A percentile compares a stretch with the other conserved stretches of the same genome.
phyloP scores from a whole-genome alignment of 2,113 vertebrate species.

The Motacilla alba region DNA sequence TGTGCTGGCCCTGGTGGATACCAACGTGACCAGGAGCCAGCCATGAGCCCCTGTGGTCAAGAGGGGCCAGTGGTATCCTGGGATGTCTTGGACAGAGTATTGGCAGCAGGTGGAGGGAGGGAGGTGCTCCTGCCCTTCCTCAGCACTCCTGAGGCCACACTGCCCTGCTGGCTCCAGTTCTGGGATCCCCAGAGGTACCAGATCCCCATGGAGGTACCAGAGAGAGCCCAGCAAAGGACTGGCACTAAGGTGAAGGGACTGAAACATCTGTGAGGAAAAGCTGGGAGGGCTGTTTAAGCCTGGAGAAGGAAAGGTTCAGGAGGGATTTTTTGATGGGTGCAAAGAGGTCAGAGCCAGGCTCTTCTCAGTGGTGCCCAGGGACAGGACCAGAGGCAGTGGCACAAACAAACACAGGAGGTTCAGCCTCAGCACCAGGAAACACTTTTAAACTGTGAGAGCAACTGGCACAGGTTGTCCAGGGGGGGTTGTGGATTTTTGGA shows the following conservation, averaged over 20 bases:
- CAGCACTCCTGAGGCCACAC: not conserved
- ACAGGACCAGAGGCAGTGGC: not conserved
- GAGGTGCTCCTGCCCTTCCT: not conserved
- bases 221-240: not conserved
- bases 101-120: not conserved
- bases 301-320: not conserved
- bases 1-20: not conserved
- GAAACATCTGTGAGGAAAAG: not conserved
- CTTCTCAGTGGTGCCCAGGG: not conserved
- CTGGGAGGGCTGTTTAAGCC: not conserved
- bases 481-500: fast-evolving
- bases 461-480: not conserved
- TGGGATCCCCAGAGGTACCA: not conserved
- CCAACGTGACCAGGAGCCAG: not conserved
- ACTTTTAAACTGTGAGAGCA: not conserved
- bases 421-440: not conserved
- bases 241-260: not conserved
- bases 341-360: not conserved
- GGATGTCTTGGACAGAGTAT: not conserved
- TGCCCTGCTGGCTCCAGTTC: not conserved
- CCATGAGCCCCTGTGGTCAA: fast-evolving
- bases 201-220: not conserved
- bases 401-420: not conserved
- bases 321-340: not conserved
- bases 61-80: not conserved